Evolutionary conservation across 1,140 invertebrate genomes (phyloP).

Genomic region (Laodelphax striatellus): DNA sequence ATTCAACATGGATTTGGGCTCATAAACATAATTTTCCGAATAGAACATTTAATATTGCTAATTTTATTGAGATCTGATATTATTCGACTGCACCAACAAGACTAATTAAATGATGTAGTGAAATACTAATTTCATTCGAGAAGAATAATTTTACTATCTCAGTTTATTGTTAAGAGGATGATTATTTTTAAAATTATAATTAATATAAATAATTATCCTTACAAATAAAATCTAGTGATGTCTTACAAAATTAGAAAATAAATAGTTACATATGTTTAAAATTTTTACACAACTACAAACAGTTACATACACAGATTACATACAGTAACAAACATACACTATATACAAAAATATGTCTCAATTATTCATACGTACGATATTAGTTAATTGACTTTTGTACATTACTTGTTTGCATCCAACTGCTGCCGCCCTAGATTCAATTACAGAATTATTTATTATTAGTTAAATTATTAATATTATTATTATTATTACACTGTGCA

Average conservation of each 20-base stretch:
- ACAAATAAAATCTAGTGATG: constrained; percentile 35
- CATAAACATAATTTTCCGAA: no score
- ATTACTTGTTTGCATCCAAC: constrained; percentile 25
- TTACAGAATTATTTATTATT: constrained; percentile 16
- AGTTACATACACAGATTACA: constrained; percentile 17
- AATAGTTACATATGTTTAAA: constrained; percentile 31
- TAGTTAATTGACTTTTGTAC: constrained; percentile 40
- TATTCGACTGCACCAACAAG: no score
- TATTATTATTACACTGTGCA: constrained; percentile 26
- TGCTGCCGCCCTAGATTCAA: constrained; percentile 23
- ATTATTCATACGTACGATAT: constrained; percentile 21
- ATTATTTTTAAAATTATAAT: constrained; percentile 31
- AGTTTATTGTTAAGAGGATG: constrained; percentile 2
- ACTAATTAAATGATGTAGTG: neutral
- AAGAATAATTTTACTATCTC: constrained; percentile 10
- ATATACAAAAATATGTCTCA: constrained; percentile 41
- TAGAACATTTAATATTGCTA: no score
- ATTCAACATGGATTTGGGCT: no score
- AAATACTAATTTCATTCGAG: constrained; percentile 3
- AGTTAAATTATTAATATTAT: constrained; percentile 9
- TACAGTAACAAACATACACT: constrained; percentile 29
- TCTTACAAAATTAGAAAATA: constrained; percentile 30
- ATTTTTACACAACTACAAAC: constrained; percentile 27
- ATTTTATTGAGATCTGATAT: no score
- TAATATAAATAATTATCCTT: constrained; percentile 35